Percentiles rank a stretch among this genome's conserved stretches.
Conservation (phyloP, 2,888 invertebrate species). For the Acrobasis suavella region DNA sequence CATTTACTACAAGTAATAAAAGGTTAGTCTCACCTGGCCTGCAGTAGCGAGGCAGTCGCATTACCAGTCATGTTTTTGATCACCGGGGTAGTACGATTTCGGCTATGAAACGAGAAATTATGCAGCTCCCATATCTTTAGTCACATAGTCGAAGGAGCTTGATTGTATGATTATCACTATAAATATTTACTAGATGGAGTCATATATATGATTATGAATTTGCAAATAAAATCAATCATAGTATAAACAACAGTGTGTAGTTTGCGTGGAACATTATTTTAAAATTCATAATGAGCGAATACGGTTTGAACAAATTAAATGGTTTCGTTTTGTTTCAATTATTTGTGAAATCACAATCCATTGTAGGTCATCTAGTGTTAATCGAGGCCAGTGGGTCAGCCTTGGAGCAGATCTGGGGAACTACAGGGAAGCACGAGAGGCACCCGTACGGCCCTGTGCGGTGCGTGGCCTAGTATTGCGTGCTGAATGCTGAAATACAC, state of each 20-base stretch:
- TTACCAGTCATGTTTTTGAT: slow-evolving; percentile 84
- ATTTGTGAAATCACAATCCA: slow-evolving; percentile 26
- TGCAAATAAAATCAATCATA: background rate
- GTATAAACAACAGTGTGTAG: background rate
- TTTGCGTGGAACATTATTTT: too few species aligned
- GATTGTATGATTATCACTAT: too few species aligned
- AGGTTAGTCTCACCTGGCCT: slow-evolving; percentile 66
- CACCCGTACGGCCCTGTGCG: slow-evolving; percentile 4
- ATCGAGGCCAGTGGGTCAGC: slow-evolving; percentile 70
- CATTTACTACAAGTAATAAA: too few species aligned
- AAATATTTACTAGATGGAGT: too few species aligned
- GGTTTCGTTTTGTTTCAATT: slow-evolving; percentile 14
- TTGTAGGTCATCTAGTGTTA: slow-evolving; percentile 13
- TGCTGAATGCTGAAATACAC: background rate
- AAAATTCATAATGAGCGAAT: background rate
- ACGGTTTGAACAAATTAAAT: background rate
- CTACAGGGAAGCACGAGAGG: slow-evolving; percentile 51
- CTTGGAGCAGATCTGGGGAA: slow-evolving; percentile 52
- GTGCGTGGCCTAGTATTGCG: slow-evolving; percentile 4
- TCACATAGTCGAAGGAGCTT: too few species aligned
- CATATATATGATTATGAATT: too few species aligned
- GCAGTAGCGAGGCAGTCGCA: too few species aligned
- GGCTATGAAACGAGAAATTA: too few species aligned
- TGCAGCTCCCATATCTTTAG: too few species aligned
- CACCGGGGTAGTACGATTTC: slow-evolving; percentile 87